phyloP scores from a whole-genome alignment of 1,140 invertebrate species.

The Adoxophyes honmai region DNA sequence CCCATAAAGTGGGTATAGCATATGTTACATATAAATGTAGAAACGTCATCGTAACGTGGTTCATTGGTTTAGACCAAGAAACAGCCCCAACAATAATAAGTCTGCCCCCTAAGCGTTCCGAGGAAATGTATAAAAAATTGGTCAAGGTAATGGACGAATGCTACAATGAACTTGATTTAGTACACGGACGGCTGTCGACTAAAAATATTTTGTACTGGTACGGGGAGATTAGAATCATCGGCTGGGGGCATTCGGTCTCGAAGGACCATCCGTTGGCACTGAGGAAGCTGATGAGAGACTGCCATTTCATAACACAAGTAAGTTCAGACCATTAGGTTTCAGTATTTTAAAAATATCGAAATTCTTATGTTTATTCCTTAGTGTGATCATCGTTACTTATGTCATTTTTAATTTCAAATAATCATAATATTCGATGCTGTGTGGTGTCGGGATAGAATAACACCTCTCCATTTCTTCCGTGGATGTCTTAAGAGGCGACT shows the following conservation, averaged over 20 bases:
- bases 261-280: neutral
- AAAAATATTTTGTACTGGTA: neutral
- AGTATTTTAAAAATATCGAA: too few relatives aligned
- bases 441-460: too few relatives aligned
- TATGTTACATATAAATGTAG: neutral
- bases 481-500: too few relatives aligned
- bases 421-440: too few relatives aligned
- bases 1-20: neutral
- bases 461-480: too few relatives aligned
- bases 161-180: neutral
- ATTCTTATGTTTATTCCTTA: too few relatives aligned
- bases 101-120: neutral
- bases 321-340: too few relatives aligned
- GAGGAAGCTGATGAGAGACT: constrained; percentile 5
- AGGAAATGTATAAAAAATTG: neutral
- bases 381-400: too few relatives aligned
- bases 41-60: neutral
- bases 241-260: neutral
- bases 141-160: neutral
- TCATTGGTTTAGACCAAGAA: neutral
- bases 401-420: too few relatives aligned
- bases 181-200: neutral
- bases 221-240: neutral
- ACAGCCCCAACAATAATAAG: neutral
- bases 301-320: neutral